These are phyloP conservation scores for Dendrophyllia cribrosa DNA, from an alignment of 64 coral and sea anemone genomes.

Conservation along the genomic window DNA sequence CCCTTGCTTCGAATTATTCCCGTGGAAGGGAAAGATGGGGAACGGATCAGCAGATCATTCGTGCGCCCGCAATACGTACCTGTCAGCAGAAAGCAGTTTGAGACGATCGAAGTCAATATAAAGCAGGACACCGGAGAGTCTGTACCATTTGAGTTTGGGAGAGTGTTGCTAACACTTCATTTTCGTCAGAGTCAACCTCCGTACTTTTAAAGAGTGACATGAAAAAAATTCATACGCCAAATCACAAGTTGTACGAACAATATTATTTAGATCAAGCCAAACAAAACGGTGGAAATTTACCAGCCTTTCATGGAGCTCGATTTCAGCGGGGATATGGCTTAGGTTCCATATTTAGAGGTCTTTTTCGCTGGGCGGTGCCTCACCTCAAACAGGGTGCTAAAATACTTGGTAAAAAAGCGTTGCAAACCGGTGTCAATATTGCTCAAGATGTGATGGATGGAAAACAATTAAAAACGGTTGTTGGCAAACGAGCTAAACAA, in stretches of 20 bases:
- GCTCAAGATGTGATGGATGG: neutral
- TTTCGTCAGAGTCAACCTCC: slow-evolving; percentile 15
- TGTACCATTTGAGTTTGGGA: slow-evolving; percentile 37
- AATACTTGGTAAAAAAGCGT: neutral
- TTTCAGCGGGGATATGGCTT: neutral
- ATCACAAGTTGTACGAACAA: neutral
- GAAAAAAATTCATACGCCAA: neutral
- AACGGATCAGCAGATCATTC: neutral
- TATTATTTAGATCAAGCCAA: neutral
- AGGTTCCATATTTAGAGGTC: neutral
- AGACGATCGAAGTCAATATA: slow-evolving; percentile 38
- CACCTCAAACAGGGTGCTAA: neutral
- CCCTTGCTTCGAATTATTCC: neutral
- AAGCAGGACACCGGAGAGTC: slow-evolving; percentile 25
- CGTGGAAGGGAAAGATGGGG: neutral
- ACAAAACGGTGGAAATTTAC: neutral
- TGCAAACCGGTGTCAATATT: neutral
- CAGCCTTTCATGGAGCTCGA: neutral
- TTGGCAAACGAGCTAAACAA: too few species aligned
- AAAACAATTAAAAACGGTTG: neutral
- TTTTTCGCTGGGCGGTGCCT: neutral
- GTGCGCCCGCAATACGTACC: neutral
- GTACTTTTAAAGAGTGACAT: neutral
- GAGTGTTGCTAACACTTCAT: slow-evolving; percentile 35
- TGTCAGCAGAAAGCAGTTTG: neutral